These are phyloP conservation scores for Sitta carolinensis DNA, from an alignment of 2,797 vertebrate genomes.

Conservation along the genomic window DNA sequence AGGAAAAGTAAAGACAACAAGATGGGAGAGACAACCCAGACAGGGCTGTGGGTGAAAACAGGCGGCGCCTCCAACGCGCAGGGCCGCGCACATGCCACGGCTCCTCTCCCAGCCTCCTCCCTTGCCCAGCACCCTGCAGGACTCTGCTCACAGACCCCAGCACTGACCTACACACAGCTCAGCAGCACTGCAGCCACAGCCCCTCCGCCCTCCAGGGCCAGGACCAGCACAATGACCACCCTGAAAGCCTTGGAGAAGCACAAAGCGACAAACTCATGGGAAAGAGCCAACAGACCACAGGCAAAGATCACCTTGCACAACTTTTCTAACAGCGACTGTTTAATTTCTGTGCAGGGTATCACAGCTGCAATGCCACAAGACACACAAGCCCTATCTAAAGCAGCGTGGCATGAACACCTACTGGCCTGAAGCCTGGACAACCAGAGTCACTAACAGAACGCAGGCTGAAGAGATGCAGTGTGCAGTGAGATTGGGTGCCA, in stretches of 20 bases:
- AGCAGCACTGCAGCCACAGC: accelerated
- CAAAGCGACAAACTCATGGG: not conserved
- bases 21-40: not conserved
- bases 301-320: not conserved
- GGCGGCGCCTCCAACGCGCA: accelerated
- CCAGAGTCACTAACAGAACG: accelerated
- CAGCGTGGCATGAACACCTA: accelerated
- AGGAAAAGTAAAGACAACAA: not conserved
- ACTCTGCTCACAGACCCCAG: not conserved
- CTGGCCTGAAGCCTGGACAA: not conserved
- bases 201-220: not conserved
- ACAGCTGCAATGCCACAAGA: accelerated
- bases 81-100: accelerated
- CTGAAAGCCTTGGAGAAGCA: accelerated
- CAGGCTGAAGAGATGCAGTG: not conserved
- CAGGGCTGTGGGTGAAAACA: accelerated
- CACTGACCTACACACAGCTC: accelerated
- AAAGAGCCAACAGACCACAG: not conserved
- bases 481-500: accelerated
- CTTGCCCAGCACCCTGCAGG: not conserved
- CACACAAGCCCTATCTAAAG: not conserved
- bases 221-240: not conserved
- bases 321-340: accelerated
- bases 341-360: not conserved
- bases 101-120: not conserved